Evolutionary conservation across 2,797 vertebrate genomes (phyloP).

Genomic region (Podargus strigoides): DNA sequence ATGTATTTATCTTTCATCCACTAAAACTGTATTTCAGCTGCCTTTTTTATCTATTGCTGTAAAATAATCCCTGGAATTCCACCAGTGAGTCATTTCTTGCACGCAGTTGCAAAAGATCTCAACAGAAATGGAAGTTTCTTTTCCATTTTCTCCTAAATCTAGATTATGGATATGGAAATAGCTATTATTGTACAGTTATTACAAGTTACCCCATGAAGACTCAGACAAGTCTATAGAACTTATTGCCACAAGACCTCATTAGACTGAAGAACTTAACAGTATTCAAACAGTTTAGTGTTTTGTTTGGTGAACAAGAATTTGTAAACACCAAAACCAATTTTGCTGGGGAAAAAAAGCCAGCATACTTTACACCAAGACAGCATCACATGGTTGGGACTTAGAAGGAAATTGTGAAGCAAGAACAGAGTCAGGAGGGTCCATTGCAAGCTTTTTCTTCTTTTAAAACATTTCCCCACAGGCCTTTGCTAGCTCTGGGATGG

Average conservation of each 20-base stretch:
- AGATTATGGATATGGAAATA: neutral
- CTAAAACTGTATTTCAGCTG: neutral
- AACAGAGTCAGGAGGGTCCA: neutral
- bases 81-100: neutral
- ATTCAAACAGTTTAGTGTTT: neutral
- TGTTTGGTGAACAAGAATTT: neutral
- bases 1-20: neutral
- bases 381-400: rapidly evolving
- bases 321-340: neutral
- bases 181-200: neutral
- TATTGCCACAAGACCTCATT: neutral
- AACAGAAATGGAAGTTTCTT: neutral
- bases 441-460: neutral
- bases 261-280: neutral
- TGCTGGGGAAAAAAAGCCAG: neutral
- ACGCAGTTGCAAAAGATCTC: neutral
- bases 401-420: neutral
- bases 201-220: neutral
- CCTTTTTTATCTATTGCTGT: neutral
- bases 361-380: neutral
- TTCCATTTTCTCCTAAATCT: neutral
- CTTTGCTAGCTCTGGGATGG: neutral
- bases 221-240: neutral
- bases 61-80: neutral
- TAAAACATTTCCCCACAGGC: neutral